These are phyloP conservation scores for Temnothorax nylanderi DNA, from an alignment of 1,140 invertebrate genomes.

Conservation along the genomic window DNA sequence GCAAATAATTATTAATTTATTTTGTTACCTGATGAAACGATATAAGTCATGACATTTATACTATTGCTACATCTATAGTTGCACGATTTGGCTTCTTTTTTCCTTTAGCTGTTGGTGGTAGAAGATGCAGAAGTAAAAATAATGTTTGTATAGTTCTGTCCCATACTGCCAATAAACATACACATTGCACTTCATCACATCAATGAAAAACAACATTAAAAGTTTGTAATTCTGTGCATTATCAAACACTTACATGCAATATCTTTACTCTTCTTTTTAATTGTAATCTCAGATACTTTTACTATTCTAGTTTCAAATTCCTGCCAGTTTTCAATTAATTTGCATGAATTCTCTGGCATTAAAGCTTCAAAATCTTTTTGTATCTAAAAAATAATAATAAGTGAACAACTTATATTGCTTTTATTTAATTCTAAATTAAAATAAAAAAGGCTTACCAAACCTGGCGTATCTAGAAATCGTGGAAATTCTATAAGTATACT, in stretches of 20 bases:
- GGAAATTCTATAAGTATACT: background rate
- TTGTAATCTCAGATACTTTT: background rate
- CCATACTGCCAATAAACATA: background rate
- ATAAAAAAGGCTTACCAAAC: background rate
- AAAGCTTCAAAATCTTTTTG: constrained; percentile 1
- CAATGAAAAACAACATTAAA: background rate
- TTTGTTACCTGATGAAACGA: background rate
- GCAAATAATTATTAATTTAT: background rate
- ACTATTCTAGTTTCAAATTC: background rate
- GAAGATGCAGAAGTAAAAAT: background rate
- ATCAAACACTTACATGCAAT: background rate
- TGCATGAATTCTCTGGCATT: background rate
- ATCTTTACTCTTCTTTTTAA: background rate
- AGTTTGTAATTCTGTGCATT: background rate
- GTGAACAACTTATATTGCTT: background rate
- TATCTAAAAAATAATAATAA: background rate
- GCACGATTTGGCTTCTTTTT: background rate
- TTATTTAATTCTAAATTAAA: background rate
- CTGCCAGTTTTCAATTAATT: background rate
- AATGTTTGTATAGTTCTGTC: background rate
- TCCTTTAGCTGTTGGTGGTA: background rate
- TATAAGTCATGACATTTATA: background rate
- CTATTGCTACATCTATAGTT: background rate
- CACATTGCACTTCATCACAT: background rate
- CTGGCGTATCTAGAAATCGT: constrained; percentile 2